Evolutionary conservation across 2,797 vertebrate genomes (phyloP).

Genomic region (Carapus acus): DNA sequence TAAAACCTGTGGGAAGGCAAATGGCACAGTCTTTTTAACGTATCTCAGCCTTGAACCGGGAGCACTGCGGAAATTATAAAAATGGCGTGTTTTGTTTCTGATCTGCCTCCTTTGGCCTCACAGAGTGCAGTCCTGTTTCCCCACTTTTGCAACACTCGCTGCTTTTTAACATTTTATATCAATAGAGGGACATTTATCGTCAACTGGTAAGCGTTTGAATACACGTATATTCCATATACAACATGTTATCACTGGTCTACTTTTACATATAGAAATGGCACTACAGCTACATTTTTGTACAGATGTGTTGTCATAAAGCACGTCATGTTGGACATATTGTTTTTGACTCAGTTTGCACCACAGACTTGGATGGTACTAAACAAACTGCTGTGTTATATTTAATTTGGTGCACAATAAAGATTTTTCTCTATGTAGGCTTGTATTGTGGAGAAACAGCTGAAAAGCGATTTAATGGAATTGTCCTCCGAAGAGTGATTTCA

Average conservation of each 20-base stretch:
- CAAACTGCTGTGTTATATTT: background rate
- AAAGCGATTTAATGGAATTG: too few species aligned
- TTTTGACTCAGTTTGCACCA: background rate
- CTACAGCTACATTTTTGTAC: background rate
- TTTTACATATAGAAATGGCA: constrained; percentile 8
- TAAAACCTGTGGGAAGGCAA: constrained; percentile 81
- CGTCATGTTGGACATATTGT: background rate
- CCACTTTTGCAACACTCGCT: too few species aligned
- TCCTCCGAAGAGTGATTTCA: too few species aligned
- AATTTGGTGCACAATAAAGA: constrained; percentile 7
- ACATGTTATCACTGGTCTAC: constrained; percentile 1
- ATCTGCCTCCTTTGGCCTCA: constrained; percentile 45
- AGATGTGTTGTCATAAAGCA: constrained; percentile 5
- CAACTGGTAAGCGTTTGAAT: background rate
- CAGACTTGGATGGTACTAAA: constrained; percentile 8
- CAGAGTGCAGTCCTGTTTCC: constrained; percentile 17
- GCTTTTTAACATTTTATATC: too few species aligned
- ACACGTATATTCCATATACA: background rate
- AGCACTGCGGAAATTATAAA: constrained; percentile 59
- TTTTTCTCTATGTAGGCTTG: background rate
- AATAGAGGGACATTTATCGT: too few species aligned
- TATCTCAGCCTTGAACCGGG: constrained; percentile 57
- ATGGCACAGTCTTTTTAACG: constrained; percentile 73
- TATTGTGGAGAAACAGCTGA: too few species aligned
- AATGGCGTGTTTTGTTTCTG: constrained; percentile 66